These are phyloP conservation scores for Drosophila takahashii DNA, from an alignment of 1,140 invertebrate species.

Conservation along the genomic window DNA sequence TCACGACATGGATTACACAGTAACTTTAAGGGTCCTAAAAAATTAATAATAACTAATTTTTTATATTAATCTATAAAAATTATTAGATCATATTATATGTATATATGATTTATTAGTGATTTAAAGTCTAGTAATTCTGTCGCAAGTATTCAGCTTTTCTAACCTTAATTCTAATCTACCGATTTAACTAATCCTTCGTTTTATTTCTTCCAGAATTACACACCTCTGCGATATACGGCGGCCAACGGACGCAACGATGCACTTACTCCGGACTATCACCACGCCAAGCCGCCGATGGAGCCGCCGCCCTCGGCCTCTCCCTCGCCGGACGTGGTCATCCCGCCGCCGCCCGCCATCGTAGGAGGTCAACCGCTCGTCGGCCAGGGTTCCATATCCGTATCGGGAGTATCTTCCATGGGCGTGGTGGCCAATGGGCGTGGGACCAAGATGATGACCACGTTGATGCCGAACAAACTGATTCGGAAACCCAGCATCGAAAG, in stretches of 20 bases:
- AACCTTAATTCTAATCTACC: too few species aligned
- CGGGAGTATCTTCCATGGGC: slow-evolving; percentile 38
- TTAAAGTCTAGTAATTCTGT: too few species aligned
- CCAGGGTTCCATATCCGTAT: slow-evolving; percentile 9
- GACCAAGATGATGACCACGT: slow-evolving; percentile 81
- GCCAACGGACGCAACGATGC: slow-evolving; percentile 77
- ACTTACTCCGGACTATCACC: slow-evolving; percentile 73
- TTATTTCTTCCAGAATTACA: slow-evolving; percentile 62
- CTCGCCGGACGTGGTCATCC: slow-evolving; percentile 60
- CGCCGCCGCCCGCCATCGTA: slow-evolving; percentile 49
- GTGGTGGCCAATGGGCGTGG: slow-evolving; percentile 72
- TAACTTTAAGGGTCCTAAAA: too few species aligned
- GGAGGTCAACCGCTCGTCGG: slow-evolving; percentile 48
- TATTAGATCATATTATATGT: too few species aligned
- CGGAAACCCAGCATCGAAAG: slow-evolving; percentile 94
- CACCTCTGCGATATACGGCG: slow-evolving; percentile 76
- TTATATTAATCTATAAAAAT: too few species aligned
- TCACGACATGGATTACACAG: too few species aligned
- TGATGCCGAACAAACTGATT: slow-evolving; percentile 90
- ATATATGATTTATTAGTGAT: too few species aligned
- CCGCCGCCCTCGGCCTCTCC: slow-evolving; percentile 64
- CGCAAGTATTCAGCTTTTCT: too few species aligned
- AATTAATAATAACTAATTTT: too few species aligned
- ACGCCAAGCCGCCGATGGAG: slow-evolving; percentile 74
- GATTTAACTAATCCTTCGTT: neutral